Evolutionary conservation across 2,113 vertebrate genomes (phyloP).

Genomic region (Equus przewalskii): DNA sequence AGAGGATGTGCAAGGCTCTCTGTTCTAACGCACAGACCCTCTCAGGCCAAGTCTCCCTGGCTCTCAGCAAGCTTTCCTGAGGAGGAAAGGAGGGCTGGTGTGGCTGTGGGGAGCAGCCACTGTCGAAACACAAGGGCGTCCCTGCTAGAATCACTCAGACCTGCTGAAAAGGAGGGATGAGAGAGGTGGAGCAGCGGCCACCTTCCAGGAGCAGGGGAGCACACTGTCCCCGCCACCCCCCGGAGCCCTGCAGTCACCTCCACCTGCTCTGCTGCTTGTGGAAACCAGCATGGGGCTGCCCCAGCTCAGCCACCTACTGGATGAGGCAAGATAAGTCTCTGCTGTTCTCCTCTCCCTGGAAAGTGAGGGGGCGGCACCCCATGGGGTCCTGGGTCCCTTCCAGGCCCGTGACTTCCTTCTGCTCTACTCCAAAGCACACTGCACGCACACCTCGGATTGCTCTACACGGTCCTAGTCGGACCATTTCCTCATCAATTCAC

Average conservation of each 20-base stretch:
- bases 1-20: background rate
- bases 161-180: background rate
- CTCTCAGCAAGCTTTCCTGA: background rate
- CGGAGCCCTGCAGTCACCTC: background rate
- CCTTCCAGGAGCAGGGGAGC: background rate
- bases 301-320: background rate
- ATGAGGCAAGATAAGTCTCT: background rate
- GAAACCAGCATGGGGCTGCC: background rate
- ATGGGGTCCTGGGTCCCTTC: background rate
- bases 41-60: background rate
- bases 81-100: background rate
- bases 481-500: background rate
- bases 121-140: background rate
- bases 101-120: background rate
- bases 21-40: background rate
- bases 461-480: background rate
- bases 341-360: background rate
- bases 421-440: background rate
- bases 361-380: background rate
- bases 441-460: background rate
- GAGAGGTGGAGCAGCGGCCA: accelerated
- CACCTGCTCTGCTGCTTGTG: background rate
- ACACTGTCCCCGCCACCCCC: background rate
- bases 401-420: background rate
- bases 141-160: background rate